These are phyloP conservation scores for Ochotona curzoniae DNA, from an alignment of 2,113 vertebrate species.

Conservation along the genomic window DNA sequence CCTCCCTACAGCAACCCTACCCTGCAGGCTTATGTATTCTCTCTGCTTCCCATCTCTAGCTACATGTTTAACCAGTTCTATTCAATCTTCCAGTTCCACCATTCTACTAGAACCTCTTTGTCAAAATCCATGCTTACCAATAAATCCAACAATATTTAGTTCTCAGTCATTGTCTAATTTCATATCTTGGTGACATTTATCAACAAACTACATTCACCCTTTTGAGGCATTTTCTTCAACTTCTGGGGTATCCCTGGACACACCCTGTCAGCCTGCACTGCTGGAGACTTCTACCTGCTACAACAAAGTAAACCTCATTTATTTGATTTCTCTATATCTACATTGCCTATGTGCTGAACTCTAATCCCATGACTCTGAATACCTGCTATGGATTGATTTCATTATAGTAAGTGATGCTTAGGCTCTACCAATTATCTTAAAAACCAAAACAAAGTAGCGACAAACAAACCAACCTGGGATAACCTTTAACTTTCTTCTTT, in stretches of 20 bases:
- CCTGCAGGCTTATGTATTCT: neutral
- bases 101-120: neutral
- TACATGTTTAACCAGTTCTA: no score
- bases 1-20: neutral
- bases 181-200: neutral
- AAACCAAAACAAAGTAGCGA: neutral
- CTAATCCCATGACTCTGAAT: neutral
- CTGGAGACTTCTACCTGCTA: neutral
- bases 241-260: neutral
- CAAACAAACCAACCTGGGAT: neutral
- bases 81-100: neutral
- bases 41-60: neutral
- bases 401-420: neutral
- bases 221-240: neutral
- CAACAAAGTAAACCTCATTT: neutral
- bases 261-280: neutral
- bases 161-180: neutral
- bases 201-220: neutral
- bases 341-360: neutral
- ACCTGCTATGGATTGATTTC: neutral
- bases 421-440: neutral
- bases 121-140: neutral
- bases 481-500: neutral
- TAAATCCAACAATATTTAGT: neutral
- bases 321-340: neutral